Conservation (phyloP, 2,113 vertebrate species). For the Centropus unirufus region DNA sequence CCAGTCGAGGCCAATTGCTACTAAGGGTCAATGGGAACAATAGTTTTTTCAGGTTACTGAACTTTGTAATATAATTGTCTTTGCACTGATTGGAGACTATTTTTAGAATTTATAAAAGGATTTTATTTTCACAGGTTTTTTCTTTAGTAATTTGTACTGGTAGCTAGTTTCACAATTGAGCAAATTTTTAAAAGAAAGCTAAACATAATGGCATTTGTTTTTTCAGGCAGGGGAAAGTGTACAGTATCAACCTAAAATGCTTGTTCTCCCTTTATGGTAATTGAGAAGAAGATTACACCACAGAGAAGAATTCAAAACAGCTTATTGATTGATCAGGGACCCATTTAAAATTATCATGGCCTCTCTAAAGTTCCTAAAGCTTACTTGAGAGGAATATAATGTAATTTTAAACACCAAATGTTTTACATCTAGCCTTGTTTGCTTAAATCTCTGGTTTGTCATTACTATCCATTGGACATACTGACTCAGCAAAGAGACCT, state of each 20-base stretch:
- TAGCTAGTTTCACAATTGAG: neutral
- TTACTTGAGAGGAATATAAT: neutral
- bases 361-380: neutral
- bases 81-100: neutral
- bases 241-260: neutral
- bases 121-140: neutral
- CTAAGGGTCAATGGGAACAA: constrained; percentile 20
- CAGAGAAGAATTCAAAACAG: neutral
- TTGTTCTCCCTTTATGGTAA: neutral
- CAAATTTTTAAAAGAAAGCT: neutral
- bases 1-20: constrained; percentile 4
- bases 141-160: neutral
- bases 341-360: neutral
- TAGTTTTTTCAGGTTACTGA: constrained; percentile 19
- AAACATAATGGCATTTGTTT: neutral
- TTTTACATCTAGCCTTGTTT: neutral
- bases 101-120: constrained; percentile 2
- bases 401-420: neutral
- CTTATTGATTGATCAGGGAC: neutral
- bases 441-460: neutral
- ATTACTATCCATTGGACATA: neutral
- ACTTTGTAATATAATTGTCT: neutral
- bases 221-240: neutral
- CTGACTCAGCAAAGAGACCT: neutral
- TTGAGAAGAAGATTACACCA: neutral